A percentile compares a stretch with the other conserved stretches of the same genome.
These are phyloP conservation scores for Gari tellinella DNA, from an alignment of 2,888 invertebrate genomes.

Conservation along the genomic window DNA sequence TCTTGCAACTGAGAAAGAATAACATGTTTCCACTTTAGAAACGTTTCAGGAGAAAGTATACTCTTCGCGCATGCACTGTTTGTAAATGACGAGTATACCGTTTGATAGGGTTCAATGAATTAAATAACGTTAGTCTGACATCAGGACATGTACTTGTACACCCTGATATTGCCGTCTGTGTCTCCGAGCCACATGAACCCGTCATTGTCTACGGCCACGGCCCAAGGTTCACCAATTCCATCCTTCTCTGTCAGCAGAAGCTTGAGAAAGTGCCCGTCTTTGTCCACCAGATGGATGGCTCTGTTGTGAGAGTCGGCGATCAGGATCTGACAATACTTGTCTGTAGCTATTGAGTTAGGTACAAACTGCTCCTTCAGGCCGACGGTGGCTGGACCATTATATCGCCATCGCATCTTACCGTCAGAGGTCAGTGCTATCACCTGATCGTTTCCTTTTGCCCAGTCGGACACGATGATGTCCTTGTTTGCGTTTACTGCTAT, in stretches of 20 bases:
- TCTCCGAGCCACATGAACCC: conserved; percentile 61
- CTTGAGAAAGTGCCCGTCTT: conserved; percentile 57
- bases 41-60: too few species aligned
- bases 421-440: conserved; percentile 47
- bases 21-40: too few species aligned
- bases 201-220: conserved; percentile 57
- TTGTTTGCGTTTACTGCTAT: conserved; percentile 56
- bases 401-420: conserved; percentile 57
- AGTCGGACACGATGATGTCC: conserved; percentile 60
- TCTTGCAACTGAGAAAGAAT: too few species aligned
- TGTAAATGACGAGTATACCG: too few species aligned
- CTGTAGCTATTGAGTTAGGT: conserved; percentile 53
- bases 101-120: too few species aligned
- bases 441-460: conserved; percentile 59
- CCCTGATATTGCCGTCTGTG: conserved; percentile 50
- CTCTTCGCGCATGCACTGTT: too few species aligned
- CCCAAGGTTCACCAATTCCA: conserved; percentile 59
- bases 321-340: conserved; percentile 56
- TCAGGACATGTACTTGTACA: conserved; percentile 56
- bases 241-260: conserved; percentile 52
- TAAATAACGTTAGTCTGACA: background rate
- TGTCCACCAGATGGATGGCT: conserved; percentile 54
- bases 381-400: conserved; percentile 50
- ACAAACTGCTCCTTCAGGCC: conserved; percentile 52
- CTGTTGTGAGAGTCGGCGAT: conserved; percentile 58